Base-by-base conservation (phyloP, 2,113 vertebrate species). In the Telmatochromis brichardi region DNA sequence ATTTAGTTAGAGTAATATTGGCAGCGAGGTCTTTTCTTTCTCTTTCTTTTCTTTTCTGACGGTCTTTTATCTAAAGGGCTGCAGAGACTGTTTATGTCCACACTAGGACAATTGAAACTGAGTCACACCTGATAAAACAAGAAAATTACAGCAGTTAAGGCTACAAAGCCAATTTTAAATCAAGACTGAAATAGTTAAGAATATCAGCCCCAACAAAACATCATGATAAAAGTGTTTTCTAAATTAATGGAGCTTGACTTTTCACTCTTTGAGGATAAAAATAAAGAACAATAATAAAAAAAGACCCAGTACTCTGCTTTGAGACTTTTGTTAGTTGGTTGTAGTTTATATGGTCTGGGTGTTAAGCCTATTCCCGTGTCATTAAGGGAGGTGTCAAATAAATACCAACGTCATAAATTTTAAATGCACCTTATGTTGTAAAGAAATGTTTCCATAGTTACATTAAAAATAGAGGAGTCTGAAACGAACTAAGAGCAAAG, bases 401-500 rank as follows among this genome's bases (percentile, higher is more conserved):
- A 84, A 58, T 45, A 21, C 7, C 54, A 31, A 4, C 3, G 12
- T 19, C 7, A 2, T 53, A 2, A 63, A 65, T 14, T 31, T 45
- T 31, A 84, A 84, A 71, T 84, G 7, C 2, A 10, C 23, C 13
- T 82, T 26, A 4, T 47, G 45, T 23, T 68, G 82, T 80, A 47
- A 89, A 82, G 23, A 84, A 80, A 51, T n/a, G 21, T 13, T 45
- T 3, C 7, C 31, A 6, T 71, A 14, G 33, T 80, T 5, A 3
- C 11, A 37, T 7, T 54, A 6, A 35, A 63, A 76, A 19, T n/a
- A 81, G 28, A 37, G 4, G 40, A 80, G 51, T 26, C 40, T 80
- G 14, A 85, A 71, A 80, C n/a, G 3, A 76, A 65, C 57, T 14
- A 54, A 54, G 28, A 73, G 86, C 90, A 83, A 73, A 89, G 50